Conservation (phyloP, 2,888 invertebrate genomes). For the Lasioglossum villosulum region DNA sequence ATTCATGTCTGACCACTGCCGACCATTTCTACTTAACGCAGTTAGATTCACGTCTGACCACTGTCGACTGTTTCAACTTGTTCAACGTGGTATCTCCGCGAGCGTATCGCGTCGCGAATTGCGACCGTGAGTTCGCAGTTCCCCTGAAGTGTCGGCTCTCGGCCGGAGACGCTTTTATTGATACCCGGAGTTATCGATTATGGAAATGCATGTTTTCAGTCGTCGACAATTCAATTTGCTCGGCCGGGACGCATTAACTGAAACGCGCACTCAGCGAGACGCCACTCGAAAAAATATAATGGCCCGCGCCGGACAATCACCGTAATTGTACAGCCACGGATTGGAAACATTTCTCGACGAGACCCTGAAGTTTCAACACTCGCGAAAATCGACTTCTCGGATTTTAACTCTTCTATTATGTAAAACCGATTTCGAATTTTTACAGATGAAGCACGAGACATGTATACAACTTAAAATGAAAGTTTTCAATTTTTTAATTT, state of each 20-base stretch:
- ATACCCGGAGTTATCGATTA: conserved; percentile 54
- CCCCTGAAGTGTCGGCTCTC: not conserved
- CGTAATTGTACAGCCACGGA: conserved; percentile 53
- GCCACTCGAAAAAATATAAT: conserved; percentile 41
- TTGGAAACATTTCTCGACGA: not conserved
- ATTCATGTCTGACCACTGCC: too few relatives aligned
- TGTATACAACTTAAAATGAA: too few relatives aligned
- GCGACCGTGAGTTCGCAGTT: not conserved
- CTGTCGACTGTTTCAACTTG: conserved; percentile 18
- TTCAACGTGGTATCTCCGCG: not conserved
- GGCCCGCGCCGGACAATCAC: conserved; percentile 50
- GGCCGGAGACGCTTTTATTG: conserved; percentile 21
- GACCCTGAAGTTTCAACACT: not conserved
- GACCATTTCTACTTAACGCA: too few relatives aligned
- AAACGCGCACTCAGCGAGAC: conserved; percentile 53
- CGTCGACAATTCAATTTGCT: conserved; percentile 38
- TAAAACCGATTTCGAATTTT: too few relatives aligned
- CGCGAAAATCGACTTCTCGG: too few relatives aligned
- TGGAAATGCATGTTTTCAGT: conserved; percentile 61
- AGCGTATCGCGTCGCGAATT: not conserved
- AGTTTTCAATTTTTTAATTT: too few relatives aligned
- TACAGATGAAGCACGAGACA: too few relatives aligned
- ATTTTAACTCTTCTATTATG: too few relatives aligned
- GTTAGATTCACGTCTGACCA: too few relatives aligned
- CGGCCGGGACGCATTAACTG: conserved; percentile 58